Evolutionary conservation across 2,113 vertebrate species (phyloP).

Genomic region (Rhinogobius similis): DNA sequence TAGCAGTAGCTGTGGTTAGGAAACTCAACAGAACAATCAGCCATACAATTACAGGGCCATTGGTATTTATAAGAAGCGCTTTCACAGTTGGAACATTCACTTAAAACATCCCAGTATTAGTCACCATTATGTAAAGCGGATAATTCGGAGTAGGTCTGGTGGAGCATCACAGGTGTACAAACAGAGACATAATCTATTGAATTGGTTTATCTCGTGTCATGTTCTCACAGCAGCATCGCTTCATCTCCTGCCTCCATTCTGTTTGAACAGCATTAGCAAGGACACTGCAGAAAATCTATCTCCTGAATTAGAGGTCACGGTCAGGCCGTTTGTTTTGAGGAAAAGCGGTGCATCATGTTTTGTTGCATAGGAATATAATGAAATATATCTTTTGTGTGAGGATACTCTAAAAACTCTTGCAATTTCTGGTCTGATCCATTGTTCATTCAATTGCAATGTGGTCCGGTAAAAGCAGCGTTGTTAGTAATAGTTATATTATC

Average conservation of each 20-base stretch:
- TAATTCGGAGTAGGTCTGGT: background rate
- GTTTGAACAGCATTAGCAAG: conserved; percentile 26
- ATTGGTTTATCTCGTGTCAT: conserved; percentile 1
- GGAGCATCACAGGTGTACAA: background rate
- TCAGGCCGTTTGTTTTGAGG: background rate
- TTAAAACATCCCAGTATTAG: background rate
- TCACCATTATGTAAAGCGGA: background rate
- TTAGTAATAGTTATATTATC: background rate
- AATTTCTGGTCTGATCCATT: background rate
- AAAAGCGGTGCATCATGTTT: background rate
- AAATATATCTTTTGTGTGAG: background rate
- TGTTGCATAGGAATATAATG: background rate
- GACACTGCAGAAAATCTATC: conserved; percentile 22
- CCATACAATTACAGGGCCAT: background rate
- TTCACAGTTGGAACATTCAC: background rate
- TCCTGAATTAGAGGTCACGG: conserved; percentile 18
- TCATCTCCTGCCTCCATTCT: conserved; percentile 14
- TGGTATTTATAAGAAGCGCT: background rate
- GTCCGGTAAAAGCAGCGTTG: background rate
- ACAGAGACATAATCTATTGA: conserved; percentile 7
- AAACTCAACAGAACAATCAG: background rate
- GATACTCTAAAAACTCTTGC: background rate
- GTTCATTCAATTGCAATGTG: background rate
- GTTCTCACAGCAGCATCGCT: background rate
- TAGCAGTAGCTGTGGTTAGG: background rate